Conservation (phyloP, 2,113 vertebrate genomes). For the Leucopsar rothschildi region DNA sequence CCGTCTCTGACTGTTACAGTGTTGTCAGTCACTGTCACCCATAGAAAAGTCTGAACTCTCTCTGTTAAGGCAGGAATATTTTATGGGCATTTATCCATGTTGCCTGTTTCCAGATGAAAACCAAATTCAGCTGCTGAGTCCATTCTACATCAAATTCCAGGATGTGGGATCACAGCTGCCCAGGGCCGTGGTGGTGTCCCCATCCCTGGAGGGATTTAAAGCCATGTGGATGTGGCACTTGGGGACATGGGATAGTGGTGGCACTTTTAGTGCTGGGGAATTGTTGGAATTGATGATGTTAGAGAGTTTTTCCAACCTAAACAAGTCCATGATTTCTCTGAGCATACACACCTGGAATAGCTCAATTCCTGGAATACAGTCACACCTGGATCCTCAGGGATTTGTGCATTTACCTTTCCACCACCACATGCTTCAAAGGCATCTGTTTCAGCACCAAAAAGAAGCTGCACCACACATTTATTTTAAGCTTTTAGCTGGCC, state of each 20-base stretch:
- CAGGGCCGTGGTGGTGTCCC: not conserved
- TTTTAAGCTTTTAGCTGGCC: not conserved
- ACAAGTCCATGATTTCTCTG: not conserved
- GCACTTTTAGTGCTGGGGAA: not conserved
- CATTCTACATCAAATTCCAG: not conserved
- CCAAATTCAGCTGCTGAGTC: not conserved
- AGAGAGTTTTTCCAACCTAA: not conserved
- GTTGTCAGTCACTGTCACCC: not conserved
- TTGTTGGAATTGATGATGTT: not conserved
- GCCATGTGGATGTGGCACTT: not conserved
- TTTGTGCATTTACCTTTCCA: not conserved
- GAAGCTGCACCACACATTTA: not conserved
- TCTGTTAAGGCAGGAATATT: not conserved
- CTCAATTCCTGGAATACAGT: accelerated
- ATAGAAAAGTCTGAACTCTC: not conserved
- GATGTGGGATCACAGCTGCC: not conserved
- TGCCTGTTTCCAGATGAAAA: not conserved
- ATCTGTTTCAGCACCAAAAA: not conserved
- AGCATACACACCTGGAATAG: not conserved
- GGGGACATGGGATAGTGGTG: not conserved
- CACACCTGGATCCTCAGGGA: not conserved
- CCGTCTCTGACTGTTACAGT: not conserved
- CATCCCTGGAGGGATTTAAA: not conserved
- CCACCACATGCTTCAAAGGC: not conserved
- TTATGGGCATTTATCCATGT: accelerated